Percentiles rank a stretch among this genome's conserved stretches.
Conservation (phyloP, 2,888 invertebrate genomes). For the Heliconius charithonia region DNA sequence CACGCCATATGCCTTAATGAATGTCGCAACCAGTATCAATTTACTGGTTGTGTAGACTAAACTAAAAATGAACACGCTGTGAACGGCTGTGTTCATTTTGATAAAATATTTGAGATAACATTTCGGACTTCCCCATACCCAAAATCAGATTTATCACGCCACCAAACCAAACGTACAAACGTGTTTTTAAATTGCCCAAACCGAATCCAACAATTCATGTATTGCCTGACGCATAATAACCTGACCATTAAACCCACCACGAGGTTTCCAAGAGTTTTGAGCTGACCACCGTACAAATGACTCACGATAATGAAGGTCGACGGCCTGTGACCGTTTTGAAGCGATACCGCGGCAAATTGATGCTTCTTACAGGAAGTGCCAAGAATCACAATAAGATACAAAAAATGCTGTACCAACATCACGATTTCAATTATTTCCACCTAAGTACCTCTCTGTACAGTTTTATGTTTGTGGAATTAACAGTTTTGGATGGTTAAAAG, state of each 20-base stretch:
- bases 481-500: slow-evolving; percentile 18
- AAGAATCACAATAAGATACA: slow-evolving; percentile 51
- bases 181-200: slow-evolving; percentile 24
- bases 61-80: background rate
- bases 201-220: slow-evolving; percentile 15
- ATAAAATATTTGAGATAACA: slow-evolving; percentile 11
- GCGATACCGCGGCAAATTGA: slow-evolving; percentile 55
- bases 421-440: slow-evolving; percentile 52
- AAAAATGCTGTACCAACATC: slow-evolving; percentile 52
- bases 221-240: slow-evolving; percentile 38
- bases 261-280: slow-evolving; percentile 53
- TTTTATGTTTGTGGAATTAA: slow-evolving; percentile 31
- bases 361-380: slow-evolving; percentile 54
- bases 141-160: background rate
- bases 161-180: slow-evolving; percentile 1
- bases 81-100: background rate
- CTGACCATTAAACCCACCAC: slow-evolving; percentile 38
- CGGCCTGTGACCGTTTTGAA: slow-evolving; percentile 54
- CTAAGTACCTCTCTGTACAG: slow-evolving; percentile 27
- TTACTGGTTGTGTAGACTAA: slow-evolving; percentile 35
- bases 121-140: slow-evolving; percentile 9
- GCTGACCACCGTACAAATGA: slow-evolving; percentile 56
- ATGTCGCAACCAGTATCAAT: slow-evolving; percentile 39
- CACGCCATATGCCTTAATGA: slow-evolving; percentile 40
- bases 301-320: slow-evolving; percentile 57